phyloP scores from a whole-genome alignment of 2,113 vertebrate genomes.

The Brachypteracias leptosomus region DNA sequence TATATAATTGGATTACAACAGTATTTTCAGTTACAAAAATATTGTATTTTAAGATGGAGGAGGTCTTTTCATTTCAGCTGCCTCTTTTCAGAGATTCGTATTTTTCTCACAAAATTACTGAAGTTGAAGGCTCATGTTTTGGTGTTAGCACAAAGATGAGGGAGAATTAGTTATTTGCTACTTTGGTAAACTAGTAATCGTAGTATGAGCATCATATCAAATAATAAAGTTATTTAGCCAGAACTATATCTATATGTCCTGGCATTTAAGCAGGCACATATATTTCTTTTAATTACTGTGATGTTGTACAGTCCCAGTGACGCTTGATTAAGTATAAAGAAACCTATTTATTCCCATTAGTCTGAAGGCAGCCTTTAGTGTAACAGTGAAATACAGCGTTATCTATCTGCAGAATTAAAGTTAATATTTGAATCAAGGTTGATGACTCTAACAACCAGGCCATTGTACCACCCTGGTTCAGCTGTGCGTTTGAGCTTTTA shows the following conservation, averaged over 20 bases:
- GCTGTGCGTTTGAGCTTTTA: not conserved
- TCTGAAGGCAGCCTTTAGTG: not conserved
- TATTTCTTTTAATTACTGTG: not conserved
- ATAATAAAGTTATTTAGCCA: not conserved
- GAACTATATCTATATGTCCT: not conserved
- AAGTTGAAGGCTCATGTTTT: not conserved
- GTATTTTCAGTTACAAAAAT: conserved; percentile 39
- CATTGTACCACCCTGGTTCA: not conserved
- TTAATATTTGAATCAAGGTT: not conserved
- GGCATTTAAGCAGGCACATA: not conserved
- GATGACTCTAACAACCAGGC: not conserved
- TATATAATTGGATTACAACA: conserved; percentile 28
- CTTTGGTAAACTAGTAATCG: not conserved
- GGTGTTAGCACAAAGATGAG: not conserved
- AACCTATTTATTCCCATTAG: not conserved
- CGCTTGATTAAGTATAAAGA: not conserved
- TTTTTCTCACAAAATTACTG: not conserved
- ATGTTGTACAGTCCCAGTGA: not conserved
- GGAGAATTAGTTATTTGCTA: not conserved
- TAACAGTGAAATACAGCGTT: not conserved
- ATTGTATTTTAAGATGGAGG: conserved; percentile 8
- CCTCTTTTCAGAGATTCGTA: not conserved
- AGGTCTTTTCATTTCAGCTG: not conserved
- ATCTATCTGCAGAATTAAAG: not conserved
- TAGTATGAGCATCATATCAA: not conserved